Evolutionary conservation across 37 sponge, comb jelly and placozoan species (phyloP).

Genomic region (Ephydatia muelleri): DNA sequence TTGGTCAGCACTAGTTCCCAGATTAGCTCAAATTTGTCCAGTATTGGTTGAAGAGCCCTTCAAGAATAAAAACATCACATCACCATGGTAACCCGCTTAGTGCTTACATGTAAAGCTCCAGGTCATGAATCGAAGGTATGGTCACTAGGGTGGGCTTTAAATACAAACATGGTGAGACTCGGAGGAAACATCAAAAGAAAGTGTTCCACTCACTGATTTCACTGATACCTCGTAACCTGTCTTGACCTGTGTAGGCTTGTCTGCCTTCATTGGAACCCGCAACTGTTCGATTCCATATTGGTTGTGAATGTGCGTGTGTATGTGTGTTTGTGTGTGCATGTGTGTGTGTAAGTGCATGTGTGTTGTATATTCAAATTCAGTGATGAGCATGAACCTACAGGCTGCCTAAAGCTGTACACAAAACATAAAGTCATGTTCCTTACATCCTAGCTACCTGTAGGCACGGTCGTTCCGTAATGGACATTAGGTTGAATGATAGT

Average conservation of each 20-base stretch:
- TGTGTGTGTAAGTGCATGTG: too few species aligned
- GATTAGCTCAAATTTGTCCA: slow-evolving; percentile 74
- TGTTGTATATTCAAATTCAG: too few species aligned
- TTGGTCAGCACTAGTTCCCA: slow-evolving; percentile 95
- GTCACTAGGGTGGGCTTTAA: slow-evolving; percentile 44
- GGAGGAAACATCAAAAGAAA: too few species aligned
- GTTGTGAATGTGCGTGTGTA: neutral
- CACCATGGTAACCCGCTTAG: too few species aligned
- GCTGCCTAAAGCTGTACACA: too few species aligned
- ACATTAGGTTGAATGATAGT: too few species aligned
- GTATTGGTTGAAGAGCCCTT: slow-evolving; percentile 69
- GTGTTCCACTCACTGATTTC: slow-evolving; percentile 67
- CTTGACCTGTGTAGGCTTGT: slow-evolving; percentile 59
- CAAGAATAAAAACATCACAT: neutral
- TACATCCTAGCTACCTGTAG: too few species aligned
- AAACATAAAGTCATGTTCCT: too few species aligned
- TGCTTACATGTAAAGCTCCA: slow-evolving; percentile 73
- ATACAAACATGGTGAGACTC: neutral
- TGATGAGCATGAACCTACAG: too few species aligned
- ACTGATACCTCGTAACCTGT: slow-evolving; percentile 8
- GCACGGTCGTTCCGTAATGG: too few species aligned
- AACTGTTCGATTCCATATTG: slow-evolving; percentile 28
- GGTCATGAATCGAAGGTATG: slow-evolving; percentile 61
- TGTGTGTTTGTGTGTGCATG: too few species aligned
- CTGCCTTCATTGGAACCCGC: slow-evolving; percentile 72